Evolutionary conservation across 2,888 invertebrate species (phyloP).

Genomic region (Aleiodes leptofemur): DNA sequence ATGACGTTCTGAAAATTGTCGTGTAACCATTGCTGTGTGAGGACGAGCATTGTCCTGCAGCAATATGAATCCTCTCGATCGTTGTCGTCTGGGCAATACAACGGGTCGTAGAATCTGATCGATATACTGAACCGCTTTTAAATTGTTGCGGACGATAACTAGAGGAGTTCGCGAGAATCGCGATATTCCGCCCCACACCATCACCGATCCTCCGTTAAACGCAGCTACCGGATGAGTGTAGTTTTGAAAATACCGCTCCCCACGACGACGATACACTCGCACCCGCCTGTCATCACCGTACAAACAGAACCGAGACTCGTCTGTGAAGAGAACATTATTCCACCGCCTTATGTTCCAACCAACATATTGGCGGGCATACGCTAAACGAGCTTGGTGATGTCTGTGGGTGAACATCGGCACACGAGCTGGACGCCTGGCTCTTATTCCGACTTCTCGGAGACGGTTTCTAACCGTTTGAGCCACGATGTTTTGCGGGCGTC

Average conservation of each 20-base stretch:
- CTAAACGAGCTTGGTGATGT: constrained; percentile 44
- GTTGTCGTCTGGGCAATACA: constrained; percentile 38
- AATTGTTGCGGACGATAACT: constrained; percentile 42
- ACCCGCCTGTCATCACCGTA: not conserved
- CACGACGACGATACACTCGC: not conserved
- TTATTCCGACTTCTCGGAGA: constrained; percentile 35
- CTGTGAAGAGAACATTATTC: constrained; percentile 3
- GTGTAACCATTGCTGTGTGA: constrained; percentile 42
- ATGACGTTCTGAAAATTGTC: constrained; percentile 39
- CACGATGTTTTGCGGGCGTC: constrained; percentile 27
- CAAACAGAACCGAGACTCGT: constrained; percentile 3
- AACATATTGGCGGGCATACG: constrained; percentile 41
- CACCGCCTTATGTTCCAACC: constrained; percentile 21
- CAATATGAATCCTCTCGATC: constrained; percentile 40
- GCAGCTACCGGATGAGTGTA: constrained; percentile 6
- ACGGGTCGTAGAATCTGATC: constrained; percentile 40
- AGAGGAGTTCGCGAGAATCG: constrained; percentile 37
- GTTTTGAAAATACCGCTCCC: not conserved
- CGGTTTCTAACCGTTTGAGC: constrained; percentile 40
- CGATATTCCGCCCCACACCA: constrained; percentile 48
- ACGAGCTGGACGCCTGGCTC: constrained; percentile 36
- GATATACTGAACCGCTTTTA: constrained; percentile 43
- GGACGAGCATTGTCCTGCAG: constrained; percentile 53
- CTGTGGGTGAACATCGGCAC: constrained; percentile 27
- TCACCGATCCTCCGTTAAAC: constrained; percentile 48